phyloP scores from a whole-genome alignment of 2,797 vertebrate genomes.

The Spinibarbus caldwelli region DNA sequence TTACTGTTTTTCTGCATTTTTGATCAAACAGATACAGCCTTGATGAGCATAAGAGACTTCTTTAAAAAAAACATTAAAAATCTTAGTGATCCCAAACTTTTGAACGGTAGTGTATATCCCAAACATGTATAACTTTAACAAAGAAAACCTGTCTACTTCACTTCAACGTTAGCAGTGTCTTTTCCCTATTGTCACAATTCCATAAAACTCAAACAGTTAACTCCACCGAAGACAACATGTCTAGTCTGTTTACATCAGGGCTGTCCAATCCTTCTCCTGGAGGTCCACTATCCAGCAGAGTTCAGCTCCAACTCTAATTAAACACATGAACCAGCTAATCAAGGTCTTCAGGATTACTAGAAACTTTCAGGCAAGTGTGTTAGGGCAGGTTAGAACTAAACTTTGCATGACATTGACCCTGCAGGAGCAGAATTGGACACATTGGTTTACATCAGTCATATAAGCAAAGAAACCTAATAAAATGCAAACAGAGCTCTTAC shows the following conservation, averaged over 20 bases:
- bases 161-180: not conserved
- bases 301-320: not conserved
- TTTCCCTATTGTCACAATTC: not conserved
- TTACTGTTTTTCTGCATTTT: too few species aligned
- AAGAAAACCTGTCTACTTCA: not conserved
- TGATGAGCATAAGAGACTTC: too few species aligned
- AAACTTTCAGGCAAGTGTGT: not conserved
- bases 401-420: not conserved
- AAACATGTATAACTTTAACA: not conserved
- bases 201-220: not conserved
- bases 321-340: not conserved
- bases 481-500: conserved; percentile 69
- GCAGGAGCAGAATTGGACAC: not conserved
- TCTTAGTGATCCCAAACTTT: too few species aligned
- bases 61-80: too few species aligned
- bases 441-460: not conserved
- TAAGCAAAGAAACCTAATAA: not conserved
- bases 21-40: too few species aligned
- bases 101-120: too few species aligned
- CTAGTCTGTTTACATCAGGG: not conserved
- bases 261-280: not conserved
- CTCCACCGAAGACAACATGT: not conserved
- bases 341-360: not conserved
- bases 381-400: not conserved
- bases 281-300: not conserved